Percentiles rank a stretch among this genome's conserved stretches.
phyloP scores from a whole-genome alignment of 23 tunicate species.

The Phallusia fumigata region DNA sequence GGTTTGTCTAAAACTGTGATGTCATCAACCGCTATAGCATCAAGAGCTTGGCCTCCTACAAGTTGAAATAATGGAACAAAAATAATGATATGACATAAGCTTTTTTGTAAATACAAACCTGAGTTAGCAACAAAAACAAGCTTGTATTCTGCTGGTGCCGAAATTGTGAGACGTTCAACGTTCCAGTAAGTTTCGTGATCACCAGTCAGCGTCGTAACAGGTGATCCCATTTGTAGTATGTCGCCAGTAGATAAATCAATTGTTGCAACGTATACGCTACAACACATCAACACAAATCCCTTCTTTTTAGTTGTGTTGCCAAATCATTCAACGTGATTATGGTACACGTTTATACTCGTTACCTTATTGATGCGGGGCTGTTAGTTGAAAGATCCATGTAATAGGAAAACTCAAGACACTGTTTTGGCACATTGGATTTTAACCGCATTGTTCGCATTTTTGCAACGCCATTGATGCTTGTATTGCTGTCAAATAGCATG shows the following conservation, averaged over 20 bases:
- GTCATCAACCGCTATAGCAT: constrained; percentile 86
- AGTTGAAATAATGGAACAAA: background rate
- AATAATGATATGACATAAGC: too few species aligned
- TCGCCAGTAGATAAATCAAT: constrained; percentile 53
- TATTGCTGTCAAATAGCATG: constrained; percentile 63
- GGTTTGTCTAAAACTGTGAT: constrained; percentile 81
- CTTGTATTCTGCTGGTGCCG: constrained; percentile 48
- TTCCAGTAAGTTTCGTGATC: constrained; percentile 64
- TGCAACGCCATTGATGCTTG: constrained; percentile 20
- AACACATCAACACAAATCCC: background rate
- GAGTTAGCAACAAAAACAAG: constrained; percentile 47
- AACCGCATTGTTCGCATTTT: constrained; percentile 63
- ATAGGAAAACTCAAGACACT: constrained; percentile 77
- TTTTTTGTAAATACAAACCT: constrained; percentile 42
- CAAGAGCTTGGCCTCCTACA: constrained; percentile 10
- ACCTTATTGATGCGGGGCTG: constrained; percentile 57
- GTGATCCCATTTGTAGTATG: constrained; percentile 20
- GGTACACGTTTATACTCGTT: background rate
- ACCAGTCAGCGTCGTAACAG: constrained; percentile 30
- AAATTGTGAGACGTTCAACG: constrained; percentile 49
- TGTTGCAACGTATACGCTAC: constrained; percentile 61
- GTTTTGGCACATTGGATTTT: constrained; percentile 31
- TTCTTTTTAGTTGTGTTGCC: background rate
- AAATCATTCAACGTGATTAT: background rate
- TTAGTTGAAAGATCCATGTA: constrained; percentile 57